A percentile compares a stretch with the other conserved stretches of the same genome.
Conservation (phyloP, 2,797 vertebrate species). For the Gila robusta region DNA sequence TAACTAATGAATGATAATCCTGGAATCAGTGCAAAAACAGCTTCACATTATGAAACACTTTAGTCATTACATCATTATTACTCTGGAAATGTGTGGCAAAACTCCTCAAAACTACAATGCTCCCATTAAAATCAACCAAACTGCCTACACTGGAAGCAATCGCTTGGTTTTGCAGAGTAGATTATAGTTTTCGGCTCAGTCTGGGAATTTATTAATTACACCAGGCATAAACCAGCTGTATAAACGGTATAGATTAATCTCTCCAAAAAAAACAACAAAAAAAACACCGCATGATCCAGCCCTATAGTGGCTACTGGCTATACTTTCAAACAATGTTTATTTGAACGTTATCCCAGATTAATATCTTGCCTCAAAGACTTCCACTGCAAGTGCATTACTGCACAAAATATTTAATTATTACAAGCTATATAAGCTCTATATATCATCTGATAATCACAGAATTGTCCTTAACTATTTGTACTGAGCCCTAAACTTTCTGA, state of each 20-base stretch:
- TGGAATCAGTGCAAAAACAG: background rate
- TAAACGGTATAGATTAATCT: background rate
- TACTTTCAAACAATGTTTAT: background rate
- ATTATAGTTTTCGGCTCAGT: background rate
- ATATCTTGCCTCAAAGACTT: background rate
- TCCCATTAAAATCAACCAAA: slow-evolving; percentile 3
- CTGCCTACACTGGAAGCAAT: background rate
- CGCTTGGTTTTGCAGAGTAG: background rate
- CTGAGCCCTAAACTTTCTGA: too few relatives aligned
- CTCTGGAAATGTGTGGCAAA: background rate
- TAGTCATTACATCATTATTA: background rate
- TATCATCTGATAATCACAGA: background rate
- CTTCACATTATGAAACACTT: background rate
- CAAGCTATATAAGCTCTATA: background rate
- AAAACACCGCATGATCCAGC: background rate
- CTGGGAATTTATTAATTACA: background rate
- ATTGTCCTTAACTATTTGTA: background rate
- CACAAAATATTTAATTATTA: background rate
- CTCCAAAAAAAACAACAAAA: too few relatives aligned
- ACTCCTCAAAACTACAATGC: background rate
- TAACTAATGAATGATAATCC: background rate
- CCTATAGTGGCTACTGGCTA: background rate
- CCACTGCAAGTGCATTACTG: background rate
- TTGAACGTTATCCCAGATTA: background rate
- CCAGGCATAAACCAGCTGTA: background rate